Evolutionary conservation across 2,888 invertebrate species (phyloP).

Genomic region (Schrankia costaestrigalis): DNA sequence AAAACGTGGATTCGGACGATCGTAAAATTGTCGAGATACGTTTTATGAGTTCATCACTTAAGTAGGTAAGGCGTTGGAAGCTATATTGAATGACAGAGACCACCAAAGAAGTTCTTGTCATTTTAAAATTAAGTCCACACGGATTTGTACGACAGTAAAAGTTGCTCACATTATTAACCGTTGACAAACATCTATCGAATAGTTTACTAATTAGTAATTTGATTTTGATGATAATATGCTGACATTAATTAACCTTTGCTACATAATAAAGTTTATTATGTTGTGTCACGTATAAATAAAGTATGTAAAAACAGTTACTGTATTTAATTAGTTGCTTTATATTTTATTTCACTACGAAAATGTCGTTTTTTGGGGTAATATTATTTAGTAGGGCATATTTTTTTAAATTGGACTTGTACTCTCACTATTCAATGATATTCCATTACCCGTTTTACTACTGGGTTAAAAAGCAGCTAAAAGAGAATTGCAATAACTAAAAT

Average conservation of each 20-base stretch:
- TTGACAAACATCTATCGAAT: neutral
- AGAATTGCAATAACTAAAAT: too few species aligned
- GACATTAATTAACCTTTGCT: neutral
- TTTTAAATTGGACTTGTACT: too few species aligned
- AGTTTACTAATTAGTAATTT: neutral
- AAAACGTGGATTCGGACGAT: conserved; percentile 33
- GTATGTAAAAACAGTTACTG: too few species aligned
- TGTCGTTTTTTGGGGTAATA: too few species aligned
- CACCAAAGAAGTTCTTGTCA: conserved; percentile 58
- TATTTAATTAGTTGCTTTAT: neutral
- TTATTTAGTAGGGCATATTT: too few species aligned
- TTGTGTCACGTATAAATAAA: neutral
- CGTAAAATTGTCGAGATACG: conserved; percentile 40
- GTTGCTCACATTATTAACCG: conserved; percentile 1
- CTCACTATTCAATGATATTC: too few species aligned
- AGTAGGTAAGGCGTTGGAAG: conserved; percentile 50
- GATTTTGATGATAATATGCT: neutral
- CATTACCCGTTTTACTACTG: too few species aligned
- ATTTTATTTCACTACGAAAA: neutral
- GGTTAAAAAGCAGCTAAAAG: too few species aligned
- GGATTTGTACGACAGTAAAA: conserved; percentile 27
- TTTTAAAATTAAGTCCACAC: conserved; percentile 36
- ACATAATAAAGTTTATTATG: neutral
- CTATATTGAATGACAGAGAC: conserved; percentile 63
- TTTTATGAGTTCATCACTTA: conserved; percentile 49